phyloP scores from a whole-genome alignment of 2,888 invertebrate species.

The Leptinotarsa juncta region DNA sequence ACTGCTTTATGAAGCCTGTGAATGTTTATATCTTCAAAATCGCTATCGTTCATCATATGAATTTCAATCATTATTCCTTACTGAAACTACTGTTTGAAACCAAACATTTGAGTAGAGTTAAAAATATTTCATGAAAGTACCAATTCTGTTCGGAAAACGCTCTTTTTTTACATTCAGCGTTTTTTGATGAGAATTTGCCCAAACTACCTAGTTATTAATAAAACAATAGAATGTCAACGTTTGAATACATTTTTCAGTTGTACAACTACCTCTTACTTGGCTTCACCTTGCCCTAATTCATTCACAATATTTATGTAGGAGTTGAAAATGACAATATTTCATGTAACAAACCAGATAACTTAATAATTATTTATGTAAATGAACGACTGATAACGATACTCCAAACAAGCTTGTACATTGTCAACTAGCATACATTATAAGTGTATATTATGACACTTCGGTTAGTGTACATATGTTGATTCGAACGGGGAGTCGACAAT shows the following conservation, averaged over 20 bases:
- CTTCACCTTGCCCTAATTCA: constrained; percentile 31
- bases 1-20: too few relatives aligned
- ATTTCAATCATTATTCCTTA: too few relatives aligned
- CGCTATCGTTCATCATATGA: too few relatives aligned
- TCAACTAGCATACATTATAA: constrained; percentile 19
- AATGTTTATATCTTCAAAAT: too few relatives aligned
- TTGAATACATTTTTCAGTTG: constrained; percentile 1
- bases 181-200: not conserved
- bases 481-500: not conserved
- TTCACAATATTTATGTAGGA: constrained; percentile 27
- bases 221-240: constrained; percentile 27
- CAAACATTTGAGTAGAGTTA: too few relatives aligned
- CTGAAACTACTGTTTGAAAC: too few relatives aligned
- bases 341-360: constrained; percentile 20
- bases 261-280: not conserved
- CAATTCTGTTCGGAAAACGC: too few relatives aligned
- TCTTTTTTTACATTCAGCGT: not conserved
- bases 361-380: constrained; percentile 22
- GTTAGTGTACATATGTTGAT: constrained; percentile 7
- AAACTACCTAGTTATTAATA: not conserved
- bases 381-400: constrained; percentile 12
- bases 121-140: too few relatives aligned
- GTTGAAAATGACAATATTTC: constrained; percentile 21
- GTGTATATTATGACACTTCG: constrained; percentile 21
- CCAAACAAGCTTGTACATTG: constrained; percentile 21